A percentile compares a stretch with the other conserved stretches of the same genome.
Conservation (phyloP, 1,140 invertebrate species). For the Solenopsis fugax region DNA sequence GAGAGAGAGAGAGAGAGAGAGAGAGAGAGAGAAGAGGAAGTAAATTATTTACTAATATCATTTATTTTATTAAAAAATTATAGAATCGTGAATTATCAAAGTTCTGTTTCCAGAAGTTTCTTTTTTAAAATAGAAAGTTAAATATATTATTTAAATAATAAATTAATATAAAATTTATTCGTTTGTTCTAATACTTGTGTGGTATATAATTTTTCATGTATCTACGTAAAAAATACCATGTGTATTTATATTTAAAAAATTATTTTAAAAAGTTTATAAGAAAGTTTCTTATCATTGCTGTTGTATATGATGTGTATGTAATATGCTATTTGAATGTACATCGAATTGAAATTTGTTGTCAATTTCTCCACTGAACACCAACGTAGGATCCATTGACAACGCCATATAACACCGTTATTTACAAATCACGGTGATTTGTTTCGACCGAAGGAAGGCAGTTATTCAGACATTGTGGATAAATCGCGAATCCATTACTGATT, state of each 20-base stretch:
- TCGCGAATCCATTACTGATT: constrained; percentile 42
- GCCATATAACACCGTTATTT: constrained; percentile 27
- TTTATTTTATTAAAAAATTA: neutral
- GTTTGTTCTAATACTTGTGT: neutral
- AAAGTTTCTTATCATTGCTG: neutral
- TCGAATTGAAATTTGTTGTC: neutral
- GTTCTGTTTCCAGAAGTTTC: neutral
- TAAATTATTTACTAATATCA: neutral
- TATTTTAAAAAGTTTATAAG: neutral
- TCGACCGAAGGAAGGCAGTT: neutral
- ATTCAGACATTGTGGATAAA: constrained; percentile 32
- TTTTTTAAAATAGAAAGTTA: neutral
- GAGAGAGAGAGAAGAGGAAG: neutral
- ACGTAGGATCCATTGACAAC: constrained; percentile 33
- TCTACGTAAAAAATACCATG: neutral
- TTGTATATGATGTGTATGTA: neutral
- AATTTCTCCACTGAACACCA: neutral
- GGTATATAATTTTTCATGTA: neutral
- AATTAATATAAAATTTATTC: neutral
- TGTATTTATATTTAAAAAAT: neutral
- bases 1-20: too few species aligned
- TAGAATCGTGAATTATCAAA: neutral
- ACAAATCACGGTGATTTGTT: constrained; percentile 49
- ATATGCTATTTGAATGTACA: neutral
- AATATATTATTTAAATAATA: constrained; percentile 1